A percentile compares a stretch with the other conserved stretches of the same genome.
Evolutionary conservation across 2,888 invertebrate species (phyloP).

Genomic region (Lutraria lutraria): DNA sequence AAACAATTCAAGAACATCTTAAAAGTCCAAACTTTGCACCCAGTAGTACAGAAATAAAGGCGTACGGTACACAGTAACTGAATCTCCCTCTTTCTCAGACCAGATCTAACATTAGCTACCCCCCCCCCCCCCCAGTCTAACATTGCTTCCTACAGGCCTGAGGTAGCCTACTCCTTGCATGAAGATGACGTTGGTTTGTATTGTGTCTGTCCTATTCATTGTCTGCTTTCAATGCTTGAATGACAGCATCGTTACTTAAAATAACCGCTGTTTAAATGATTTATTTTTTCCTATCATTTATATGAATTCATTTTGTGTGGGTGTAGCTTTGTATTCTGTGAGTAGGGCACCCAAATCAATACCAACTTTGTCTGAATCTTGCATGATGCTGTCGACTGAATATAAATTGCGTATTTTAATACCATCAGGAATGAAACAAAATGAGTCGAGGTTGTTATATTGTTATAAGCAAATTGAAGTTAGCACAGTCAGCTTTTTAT

Average conservation of each 20-base stretch:
- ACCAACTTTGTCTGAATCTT: slow-evolving; percentile 5
- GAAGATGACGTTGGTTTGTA: no score
- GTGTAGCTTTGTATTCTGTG: not conserved
- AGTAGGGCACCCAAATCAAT: slow-evolving; percentile 1
- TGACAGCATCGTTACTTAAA: not conserved
- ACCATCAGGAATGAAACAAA: not conserved
- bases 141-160: no score
- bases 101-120: no score
- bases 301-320: slow-evolving; percentile 10
- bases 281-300: not conserved
- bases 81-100: no score
- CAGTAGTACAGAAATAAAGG: no score
- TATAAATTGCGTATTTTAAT: slow-evolving; percentile 10
- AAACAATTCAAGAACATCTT: no score
- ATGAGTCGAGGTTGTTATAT: not conserved
- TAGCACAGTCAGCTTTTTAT: not conserved
- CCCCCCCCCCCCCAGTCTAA: no score
- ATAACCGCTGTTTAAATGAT: not conserved
- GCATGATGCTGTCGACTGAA: not conserved
- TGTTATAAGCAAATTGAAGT: slow-evolving; percentile 12
- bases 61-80: no score
- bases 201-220: no score
- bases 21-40: no score
- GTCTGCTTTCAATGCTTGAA: not conserved
- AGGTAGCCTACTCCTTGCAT: no score